Percentiles rank a stretch among this genome's conserved stretches.
Evolutionary conservation across 1,140 invertebrate genomes (phyloP).

Genomic region (Stenopsyche tienmushanensis): DNA sequence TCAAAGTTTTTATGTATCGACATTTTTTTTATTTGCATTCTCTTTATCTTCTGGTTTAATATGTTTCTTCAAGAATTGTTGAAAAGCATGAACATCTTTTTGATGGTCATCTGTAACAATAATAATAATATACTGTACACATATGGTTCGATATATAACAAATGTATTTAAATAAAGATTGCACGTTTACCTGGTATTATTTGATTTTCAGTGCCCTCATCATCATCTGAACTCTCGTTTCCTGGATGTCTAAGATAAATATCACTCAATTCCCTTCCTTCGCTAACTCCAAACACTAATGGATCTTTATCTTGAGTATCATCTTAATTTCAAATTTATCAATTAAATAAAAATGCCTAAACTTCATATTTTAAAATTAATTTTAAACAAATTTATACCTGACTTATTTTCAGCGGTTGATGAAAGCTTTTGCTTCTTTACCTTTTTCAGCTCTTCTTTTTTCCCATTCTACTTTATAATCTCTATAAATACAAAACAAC

Average conservation of each 20-base stretch:
- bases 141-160: not conserved
- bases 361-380: not conserved
- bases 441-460: constrained; percentile 61
- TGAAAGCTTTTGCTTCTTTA: constrained; percentile 42
- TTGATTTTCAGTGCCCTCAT: constrained; percentile 62
- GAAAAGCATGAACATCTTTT: constrained; percentile 18
- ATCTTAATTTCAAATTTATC: not conserved
- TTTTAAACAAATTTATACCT: too few species aligned
- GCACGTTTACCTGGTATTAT: constrained; percentile 18
- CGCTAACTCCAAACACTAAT: constrained; percentile 57
- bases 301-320: constrained; percentile 42
- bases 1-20: too few species aligned
- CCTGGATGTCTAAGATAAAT: constrained; percentile 69
- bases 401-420: not conserved
- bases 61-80: constrained; percentile 28
- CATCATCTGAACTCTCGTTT: constrained; percentile 72
- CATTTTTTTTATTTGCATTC: too few species aligned
- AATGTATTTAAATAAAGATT: not conserved
- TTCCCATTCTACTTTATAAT: constrained; percentile 72
- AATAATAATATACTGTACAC: constrained; percentile 8
- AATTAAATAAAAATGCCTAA: not conserved
- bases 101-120: constrained; percentile 18
- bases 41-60: constrained; percentile 24
- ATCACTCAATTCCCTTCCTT: constrained; percentile 63
- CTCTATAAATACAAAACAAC: constrained; percentile 53